phyloP scores from a whole-genome alignment of 2,113 vertebrate genomes.

The Peromyscus leucopus region DNA sequence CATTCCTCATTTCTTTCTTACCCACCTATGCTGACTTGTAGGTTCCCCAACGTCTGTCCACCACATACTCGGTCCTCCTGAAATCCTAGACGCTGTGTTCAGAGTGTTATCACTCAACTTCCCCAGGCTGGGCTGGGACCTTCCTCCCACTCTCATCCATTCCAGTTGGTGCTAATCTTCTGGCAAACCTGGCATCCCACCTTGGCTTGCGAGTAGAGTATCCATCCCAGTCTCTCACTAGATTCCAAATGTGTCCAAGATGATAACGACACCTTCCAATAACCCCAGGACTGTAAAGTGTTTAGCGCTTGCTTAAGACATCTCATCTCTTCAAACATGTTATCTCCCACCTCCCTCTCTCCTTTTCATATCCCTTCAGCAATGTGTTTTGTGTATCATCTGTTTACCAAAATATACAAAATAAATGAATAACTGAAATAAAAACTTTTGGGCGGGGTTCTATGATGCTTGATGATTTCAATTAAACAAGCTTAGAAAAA shows the following conservation, averaged over 20 bases:
- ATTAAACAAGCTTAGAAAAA: constrained; percentile 29
- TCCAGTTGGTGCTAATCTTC: neutral
- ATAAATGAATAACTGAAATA: neutral
- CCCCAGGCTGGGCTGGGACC: neutral
- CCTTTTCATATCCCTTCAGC: neutral
- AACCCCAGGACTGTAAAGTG: neutral
- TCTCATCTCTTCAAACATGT: neutral
- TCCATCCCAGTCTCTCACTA: neutral
- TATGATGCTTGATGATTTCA: constrained; percentile 42
- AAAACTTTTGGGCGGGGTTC: neutral
- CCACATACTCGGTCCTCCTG: neutral
- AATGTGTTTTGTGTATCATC: neutral
- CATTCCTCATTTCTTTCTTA: neutral
- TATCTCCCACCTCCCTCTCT: neutral
- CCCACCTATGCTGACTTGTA: neutral
- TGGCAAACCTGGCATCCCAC: neutral
- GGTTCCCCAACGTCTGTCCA: neutral
- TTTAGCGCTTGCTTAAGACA: neutral
- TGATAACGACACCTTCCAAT: neutral
- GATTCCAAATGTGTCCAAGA: neutral
- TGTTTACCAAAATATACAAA: neutral
- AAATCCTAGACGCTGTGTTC: neutral
- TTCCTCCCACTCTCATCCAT: neutral
- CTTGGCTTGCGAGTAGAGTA: no score
- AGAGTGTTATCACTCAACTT: neutral